Base-by-base conservation (phyloP, 2,113 vertebrate genomes). In the Ammodytes marinus region DNA sequence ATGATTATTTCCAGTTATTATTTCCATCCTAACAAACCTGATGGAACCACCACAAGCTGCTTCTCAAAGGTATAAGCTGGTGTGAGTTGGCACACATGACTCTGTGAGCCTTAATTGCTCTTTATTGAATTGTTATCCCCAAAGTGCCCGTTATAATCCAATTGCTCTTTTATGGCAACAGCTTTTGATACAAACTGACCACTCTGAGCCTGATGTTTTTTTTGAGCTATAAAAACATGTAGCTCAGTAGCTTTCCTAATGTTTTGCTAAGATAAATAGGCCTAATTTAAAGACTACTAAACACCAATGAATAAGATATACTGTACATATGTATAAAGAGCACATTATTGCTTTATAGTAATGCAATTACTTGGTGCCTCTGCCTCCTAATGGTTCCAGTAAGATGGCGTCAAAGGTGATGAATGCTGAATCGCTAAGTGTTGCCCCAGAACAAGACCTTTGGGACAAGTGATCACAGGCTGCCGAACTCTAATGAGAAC, bases 401-500 rank as follows among this genome's bases (percentile, higher is more conserved):
- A 53, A 58, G 8, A 27, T 69, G 60, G n/a, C 3, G n/a, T 67
- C 67, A 72, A 43, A 82, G 54, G 76, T 80, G 74, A 79, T 83
- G 19, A 47, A 79, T 81, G 59, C 77, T 75, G 64, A 77, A 52
- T 37, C 49, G 14, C 9, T 76, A 64, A 13, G 57, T 75, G 35
- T 53, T 61, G 63, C 52, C 53, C 35, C 47, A 61, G 59, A 74
- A 59, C 40, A 69, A 73, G 17, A 43, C 85, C 8, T 6, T 53
- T 54, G 74, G 71, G 82, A 82, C 17, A 70, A 58, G 59, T 6
- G 27, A 53, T 79, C 52, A 57, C 74, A 80, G 60, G 15, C 58
- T 60, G 40, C 54, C 4, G 9, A 6, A 49, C 67, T 57, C 68
- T 88, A 85, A 91, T 83, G 69, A 88, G 71, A 65, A 42, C n/a